Conservation (phyloP, 2,797 vertebrate species). For the Gallinago solitaria region DNA sequence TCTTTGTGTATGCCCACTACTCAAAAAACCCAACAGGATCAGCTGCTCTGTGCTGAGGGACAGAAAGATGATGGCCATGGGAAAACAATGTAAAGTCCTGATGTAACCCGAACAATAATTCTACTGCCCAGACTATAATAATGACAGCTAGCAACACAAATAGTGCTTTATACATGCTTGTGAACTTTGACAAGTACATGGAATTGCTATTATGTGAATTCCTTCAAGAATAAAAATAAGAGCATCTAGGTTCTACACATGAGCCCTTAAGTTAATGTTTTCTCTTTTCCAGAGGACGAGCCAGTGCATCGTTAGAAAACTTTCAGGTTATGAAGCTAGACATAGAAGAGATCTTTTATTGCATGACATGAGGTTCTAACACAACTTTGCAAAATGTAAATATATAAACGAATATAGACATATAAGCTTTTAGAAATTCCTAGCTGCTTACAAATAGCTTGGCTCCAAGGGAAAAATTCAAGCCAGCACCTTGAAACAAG, state of each 20-base stretch:
- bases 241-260: background rate
- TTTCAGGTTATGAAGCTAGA: background rate
- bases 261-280: background rate
- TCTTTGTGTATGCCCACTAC: background rate
- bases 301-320: background rate
- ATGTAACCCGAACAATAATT: background rate
- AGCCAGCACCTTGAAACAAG: constrained; percentile 31
- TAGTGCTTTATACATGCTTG: background rate
- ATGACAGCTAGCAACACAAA: background rate
- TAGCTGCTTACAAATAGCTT: constrained; percentile 33
- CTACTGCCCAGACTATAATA: background rate
- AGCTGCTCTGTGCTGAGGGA: background rate
- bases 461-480: background rate
- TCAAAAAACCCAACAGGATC: background rate
- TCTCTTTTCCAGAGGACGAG: background rate
- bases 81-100: background rate
- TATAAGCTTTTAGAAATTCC: constrained; percentile 8
- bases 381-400: background rate
- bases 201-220: constrained; percentile 21
- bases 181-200: background rate
- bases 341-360: background rate
- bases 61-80: background rate
- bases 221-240: background rate
- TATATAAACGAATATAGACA: constrained; percentile 24
- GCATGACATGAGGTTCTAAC: background rate